Percentiles rank a stretch among this genome's conserved stretches.
These are phyloP conservation scores for Eulimnadia texana DNA, from an alignment of 1,140 invertebrate genomes.

Conservation along the genomic window DNA sequence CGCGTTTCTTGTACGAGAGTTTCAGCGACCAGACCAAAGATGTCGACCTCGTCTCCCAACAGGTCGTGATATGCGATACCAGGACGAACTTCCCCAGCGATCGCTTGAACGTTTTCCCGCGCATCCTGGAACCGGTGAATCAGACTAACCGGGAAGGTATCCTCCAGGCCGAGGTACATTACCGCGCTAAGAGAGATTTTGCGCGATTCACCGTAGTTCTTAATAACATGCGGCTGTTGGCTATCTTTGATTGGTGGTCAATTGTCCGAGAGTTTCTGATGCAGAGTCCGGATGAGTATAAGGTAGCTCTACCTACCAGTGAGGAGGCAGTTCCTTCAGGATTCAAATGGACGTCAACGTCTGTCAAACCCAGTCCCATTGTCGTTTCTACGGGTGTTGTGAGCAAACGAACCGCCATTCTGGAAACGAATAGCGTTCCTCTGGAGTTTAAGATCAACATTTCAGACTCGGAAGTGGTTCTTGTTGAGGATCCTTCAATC, in stretches of 20 bases:
- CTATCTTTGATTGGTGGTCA: constrained; percentile 87
- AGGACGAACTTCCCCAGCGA: constrained; percentile 26
- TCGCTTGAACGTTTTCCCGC: constrained; percentile 70
- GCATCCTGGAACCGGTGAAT: constrained; percentile 60
- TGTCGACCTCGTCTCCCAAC: constrained; percentile 80
- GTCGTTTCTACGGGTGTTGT: constrained; percentile 23
- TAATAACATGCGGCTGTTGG: constrained; percentile 90
- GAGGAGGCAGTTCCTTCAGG: background rate
- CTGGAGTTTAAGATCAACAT: constrained; percentile 86
- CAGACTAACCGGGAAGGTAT: constrained; percentile 35
- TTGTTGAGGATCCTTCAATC: constrained; percentile 76
- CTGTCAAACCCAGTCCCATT: constrained; percentile 19
- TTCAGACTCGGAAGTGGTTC: constrained; percentile 84
- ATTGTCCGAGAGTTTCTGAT: constrained; percentile 64
- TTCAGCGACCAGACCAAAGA: constrained; percentile 79
- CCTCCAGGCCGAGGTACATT: constrained; percentile 75
- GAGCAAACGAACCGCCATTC: constrained; percentile 14
- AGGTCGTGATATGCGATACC: constrained; percentile 74
- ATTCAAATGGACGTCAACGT: background rate
- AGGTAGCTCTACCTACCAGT: background rate
- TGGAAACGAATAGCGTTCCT: constrained; percentile 28
- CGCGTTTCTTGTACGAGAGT: constrained; percentile 63
- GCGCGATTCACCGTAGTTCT: constrained; percentile 76
- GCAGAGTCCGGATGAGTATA: constrained; percentile 14
- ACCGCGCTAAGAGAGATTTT: constrained; percentile 29